These are phyloP conservation scores for Pammene fasciana DNA, from an alignment of 2,888 invertebrate genomes.

Conservation along the genomic window DNA sequence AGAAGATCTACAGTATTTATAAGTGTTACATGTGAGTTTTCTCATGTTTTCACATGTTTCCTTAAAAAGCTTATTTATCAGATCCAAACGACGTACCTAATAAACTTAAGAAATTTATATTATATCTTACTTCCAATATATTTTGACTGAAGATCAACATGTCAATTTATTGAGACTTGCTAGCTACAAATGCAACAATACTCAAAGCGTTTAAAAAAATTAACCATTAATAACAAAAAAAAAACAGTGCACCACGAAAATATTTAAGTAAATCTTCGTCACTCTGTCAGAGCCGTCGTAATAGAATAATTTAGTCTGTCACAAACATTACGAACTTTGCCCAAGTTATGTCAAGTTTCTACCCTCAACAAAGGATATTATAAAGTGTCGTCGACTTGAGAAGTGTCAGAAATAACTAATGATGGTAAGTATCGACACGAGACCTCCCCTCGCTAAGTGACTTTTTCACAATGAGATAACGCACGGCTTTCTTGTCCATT, in stretches of 20 bases:
- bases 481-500: constrained; percentile 26
- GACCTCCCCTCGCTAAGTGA: constrained; percentile 35
- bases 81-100: too few relatives aligned
- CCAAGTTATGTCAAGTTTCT: constrained; percentile 50
- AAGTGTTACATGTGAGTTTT: too few relatives aligned
- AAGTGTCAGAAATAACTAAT: constrained; percentile 42
- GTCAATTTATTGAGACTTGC: too few relatives aligned
- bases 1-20: too few relatives aligned
- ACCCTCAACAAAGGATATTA: constrained; percentile 54
- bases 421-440: constrained; percentile 40
- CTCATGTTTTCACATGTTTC: too few relatives aligned
- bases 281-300: constrained; percentile 53
- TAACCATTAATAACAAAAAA: constrained; percentile 2
- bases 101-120: too few relatives aligned
- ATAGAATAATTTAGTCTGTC: constrained; percentile 58
- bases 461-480: constrained; percentile 40
- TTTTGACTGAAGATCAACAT: too few relatives aligned
- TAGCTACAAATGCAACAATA: too few relatives aligned
- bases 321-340: constrained; percentile 54
- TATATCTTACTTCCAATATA: too few relatives aligned
- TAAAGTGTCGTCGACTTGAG: constrained; percentile 41
- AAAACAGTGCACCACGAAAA: constrained; percentile 32
- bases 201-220: too few relatives aligned
- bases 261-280: constrained; percentile 40
- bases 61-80: too few relatives aligned